These are phyloP conservation scores for Lethrus apterus DNA, from an alignment of 1,140 invertebrate genomes.

Conservation along the genomic window DNA sequence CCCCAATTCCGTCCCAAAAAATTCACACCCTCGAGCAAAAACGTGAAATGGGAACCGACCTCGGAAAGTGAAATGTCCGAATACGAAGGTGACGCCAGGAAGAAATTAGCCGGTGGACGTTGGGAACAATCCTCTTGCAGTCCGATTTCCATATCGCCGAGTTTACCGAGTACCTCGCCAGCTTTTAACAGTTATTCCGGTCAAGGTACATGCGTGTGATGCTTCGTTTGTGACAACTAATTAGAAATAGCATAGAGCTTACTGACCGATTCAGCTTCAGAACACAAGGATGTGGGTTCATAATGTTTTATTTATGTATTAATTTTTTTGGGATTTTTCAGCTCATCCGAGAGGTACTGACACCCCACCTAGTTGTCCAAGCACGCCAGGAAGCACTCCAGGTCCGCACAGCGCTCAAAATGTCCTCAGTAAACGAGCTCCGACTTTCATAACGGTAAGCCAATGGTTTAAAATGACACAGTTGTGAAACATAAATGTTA, in stretches of 20 bases:
- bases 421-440: constrained; percentile 49
- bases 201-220: constrained; percentile 34
- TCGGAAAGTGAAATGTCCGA: constrained; percentile 57
- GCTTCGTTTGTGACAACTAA: constrained; percentile 21
- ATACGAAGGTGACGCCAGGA: constrained; percentile 43
- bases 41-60: constrained; percentile 56
- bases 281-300: too few species aligned
- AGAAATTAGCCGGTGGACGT: constrained; percentile 43
- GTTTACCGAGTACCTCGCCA: constrained; percentile 50
- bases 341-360: constrained; percentile 23
- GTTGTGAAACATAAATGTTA: constrained; percentile 24
- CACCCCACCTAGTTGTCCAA: constrained; percentile 39
- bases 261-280: too few species aligned
- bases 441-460: constrained; percentile 62
- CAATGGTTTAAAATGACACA: constrained; percentile 14
- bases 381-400: constrained; percentile 34
- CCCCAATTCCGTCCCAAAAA: constrained; percentile 39
- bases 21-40: constrained; percentile 43
- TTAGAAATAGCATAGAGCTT: too few species aligned
- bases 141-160: constrained; percentile 52
- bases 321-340: background rate
- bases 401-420: constrained; percentile 20
- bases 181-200: constrained; percentile 38
- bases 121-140: constrained; percentile 52
- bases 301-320: constrained; percentile 1